phyloP scores from a whole-genome alignment of 2,888 invertebrate species.

The Synanthedon andrenaeformis region DNA sequence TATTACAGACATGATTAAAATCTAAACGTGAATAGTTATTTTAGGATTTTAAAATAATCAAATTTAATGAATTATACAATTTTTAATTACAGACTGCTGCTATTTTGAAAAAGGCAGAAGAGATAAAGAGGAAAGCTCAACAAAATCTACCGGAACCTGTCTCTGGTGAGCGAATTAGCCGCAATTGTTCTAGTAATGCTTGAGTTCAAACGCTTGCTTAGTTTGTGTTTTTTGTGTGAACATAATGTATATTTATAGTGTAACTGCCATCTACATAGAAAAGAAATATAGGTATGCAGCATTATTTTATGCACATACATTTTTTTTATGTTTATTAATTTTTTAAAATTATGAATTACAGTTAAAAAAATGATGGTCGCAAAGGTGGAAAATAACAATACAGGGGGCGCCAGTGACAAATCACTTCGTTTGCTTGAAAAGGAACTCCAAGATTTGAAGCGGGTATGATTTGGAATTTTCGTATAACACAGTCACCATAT shows the following conservation, averaged over 20 bases:
- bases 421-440: conserved; percentile 66
- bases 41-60: background rate
- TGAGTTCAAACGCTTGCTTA: no score
- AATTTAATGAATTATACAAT: background rate
- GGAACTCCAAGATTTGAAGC: conserved; percentile 70
- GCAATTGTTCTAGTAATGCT: no score
- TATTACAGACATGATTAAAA: no score
- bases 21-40: background rate
- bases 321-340: background rate
- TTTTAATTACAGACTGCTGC: conserved; percentile 30
- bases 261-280: no score
- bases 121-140: conserved; percentile 33
- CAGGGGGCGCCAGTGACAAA: conserved; percentile 46
- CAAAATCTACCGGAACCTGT: conserved; percentile 12
- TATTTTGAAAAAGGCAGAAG: conserved; percentile 39
- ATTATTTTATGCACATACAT: no score
- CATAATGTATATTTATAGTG: no score
- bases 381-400: conserved; percentile 20
- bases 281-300: no score
- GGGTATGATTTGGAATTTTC: conserved; percentile 29
- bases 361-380: background rate
- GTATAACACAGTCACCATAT: background rate
- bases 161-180: background rate
- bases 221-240: no score
- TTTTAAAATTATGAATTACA: background rate